These are phyloP conservation scores for Micromussa lordhowensis DNA, from an alignment of 92 coral and sea anemone species.

Conservation along the genomic window DNA sequence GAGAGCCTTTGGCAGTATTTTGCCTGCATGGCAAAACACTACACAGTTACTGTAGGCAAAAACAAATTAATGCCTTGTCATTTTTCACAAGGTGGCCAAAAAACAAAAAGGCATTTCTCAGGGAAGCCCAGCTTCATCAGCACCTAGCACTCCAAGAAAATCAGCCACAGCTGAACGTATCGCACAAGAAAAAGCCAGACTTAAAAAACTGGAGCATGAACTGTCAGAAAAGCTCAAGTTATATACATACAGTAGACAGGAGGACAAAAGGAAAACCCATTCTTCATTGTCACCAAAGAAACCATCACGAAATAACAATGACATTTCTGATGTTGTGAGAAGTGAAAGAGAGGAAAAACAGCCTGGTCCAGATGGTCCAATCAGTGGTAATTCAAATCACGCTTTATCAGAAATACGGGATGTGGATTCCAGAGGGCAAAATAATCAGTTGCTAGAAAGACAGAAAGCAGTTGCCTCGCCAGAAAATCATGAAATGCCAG, in stretches of 20 bases:
- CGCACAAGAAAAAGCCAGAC: constrained; percentile 87
- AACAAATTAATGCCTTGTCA: background rate
- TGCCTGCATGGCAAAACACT: no score
- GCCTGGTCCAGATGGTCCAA: background rate
- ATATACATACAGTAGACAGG: constrained; percentile 48
- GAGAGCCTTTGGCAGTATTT: no score
- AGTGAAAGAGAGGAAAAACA: background rate
- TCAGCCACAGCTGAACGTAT: constrained; percentile 72
- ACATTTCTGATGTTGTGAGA: background rate
- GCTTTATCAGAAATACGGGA: background rate
- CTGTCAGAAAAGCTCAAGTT: constrained; percentile 78
- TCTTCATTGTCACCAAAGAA: background rate
- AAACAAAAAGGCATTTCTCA: constrained; percentile 29
- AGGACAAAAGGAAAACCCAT: background rate
- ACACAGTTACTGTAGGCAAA: background rate
- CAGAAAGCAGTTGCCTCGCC: background rate
- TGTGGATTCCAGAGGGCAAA: constrained; percentile 4
- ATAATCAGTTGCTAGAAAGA: background rate
- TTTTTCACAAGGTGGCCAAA: constrained; percentile 24
- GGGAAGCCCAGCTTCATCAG: constrained; percentile 50
- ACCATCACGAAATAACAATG: background rate
- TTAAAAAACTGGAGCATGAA: constrained; percentile 84
- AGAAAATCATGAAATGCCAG: background rate
- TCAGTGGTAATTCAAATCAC: background rate
- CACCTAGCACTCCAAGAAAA: constrained; percentile 60